Base-by-base conservation (phyloP, 2,113 vertebrate species). In the Thamnophis sirtalis region DNA sequence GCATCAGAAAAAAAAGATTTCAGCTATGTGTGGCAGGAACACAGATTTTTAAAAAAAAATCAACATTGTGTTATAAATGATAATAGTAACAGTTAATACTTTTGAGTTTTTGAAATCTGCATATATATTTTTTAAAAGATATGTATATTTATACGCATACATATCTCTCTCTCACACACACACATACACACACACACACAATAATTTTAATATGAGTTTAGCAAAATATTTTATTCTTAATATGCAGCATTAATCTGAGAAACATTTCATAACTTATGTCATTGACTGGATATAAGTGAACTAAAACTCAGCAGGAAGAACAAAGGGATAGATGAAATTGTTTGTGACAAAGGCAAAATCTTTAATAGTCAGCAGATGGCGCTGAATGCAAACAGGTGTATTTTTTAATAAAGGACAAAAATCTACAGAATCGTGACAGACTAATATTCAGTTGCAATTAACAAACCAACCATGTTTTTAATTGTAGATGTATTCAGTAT, bases 291-390 rank as follows among this genome's bases (percentile, higher is more conserved):
- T 3, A 8, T 38, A 49, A 22, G 28, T 53, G 9, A 21, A 48
- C 55, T 93, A 92, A 87, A 54, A 4, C n/a, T 2, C 21, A 0
- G 4, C 13, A 0, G 5, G 33, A 68, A 89, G 26, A 15, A 58
- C 38, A 9, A 0, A 8, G 10, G 28, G 48, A 55, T 2, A 4
- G 13, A 87, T 43, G 58, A 0, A 0, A 0, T 86, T 73, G 7
- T 15, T 33, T 24, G 48, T 11, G 33, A 4, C 7, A 38, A 51
- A 22, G 49, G 5, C 54, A 38, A 86, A 51, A 84, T 0, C 2
- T 8, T 33, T 38, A 68, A 26, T 9, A 53, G 48, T 95, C 96
- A 96, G 94, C 9, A 97, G 96, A 94, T 96, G 96, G 96, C 90
- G 95, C 95, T 94, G 86, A 0, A 2, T 89, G 90, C 95, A 95